A percentile compares a stretch with the other conserved stretches of the same genome.
Evolutionary conservation across 1,140 invertebrate genomes (phyloP).

Genomic region (Cotesia glomerata): DNA sequence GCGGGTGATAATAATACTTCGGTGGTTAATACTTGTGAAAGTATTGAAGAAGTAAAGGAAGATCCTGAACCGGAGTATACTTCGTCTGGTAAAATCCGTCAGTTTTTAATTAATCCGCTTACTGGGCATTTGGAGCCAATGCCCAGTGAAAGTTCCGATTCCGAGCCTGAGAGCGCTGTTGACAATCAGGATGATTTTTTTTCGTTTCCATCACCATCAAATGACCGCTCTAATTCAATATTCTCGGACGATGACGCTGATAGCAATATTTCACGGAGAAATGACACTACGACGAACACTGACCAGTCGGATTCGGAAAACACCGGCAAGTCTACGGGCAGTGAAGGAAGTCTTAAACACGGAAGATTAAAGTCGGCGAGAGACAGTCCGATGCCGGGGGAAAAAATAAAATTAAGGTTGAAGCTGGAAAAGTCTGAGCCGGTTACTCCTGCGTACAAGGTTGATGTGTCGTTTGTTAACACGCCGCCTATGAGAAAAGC

Average conservation of each 20-base stretch:
- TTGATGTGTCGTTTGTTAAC: conserved; percentile 77
- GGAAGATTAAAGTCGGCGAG: conserved; percentile 59
- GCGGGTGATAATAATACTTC: too few species aligned
- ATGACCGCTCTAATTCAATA: conserved; percentile 68
- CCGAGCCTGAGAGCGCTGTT: conserved; percentile 60
- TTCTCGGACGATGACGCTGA: conserved; percentile 68
- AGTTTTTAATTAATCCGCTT: conserved; percentile 86
- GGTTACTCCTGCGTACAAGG: conserved; percentile 77
- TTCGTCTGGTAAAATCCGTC: conserved; percentile 67
- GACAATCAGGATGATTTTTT: conserved; percentile 66
- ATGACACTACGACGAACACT: conserved; percentile 63
- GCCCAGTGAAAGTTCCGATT: conserved; percentile 70
- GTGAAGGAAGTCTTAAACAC: conserved; percentile 62
- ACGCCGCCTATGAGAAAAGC: conserved; percentile 62
- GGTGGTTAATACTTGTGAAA: too few species aligned
- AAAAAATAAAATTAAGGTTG: conserved; percentile 83
- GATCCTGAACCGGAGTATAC: conserved; percentile 58
- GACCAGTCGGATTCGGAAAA: conserved; percentile 73
- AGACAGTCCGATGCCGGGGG: conserved; percentile 63
- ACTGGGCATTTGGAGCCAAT: conserved; percentile 85
- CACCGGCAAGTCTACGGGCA: conserved; percentile 65
- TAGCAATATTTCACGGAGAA: conserved; percentile 61
- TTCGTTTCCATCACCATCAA: conserved; percentile 64
- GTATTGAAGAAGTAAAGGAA: conserved; percentile 35
- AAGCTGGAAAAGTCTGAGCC: conserved; percentile 85